A percentile compares a stretch with the other conserved stretches of the same genome.
Conservation (phyloP, 2,113 vertebrate genomes). For the Paracanthobrama guichenoti region DNA sequence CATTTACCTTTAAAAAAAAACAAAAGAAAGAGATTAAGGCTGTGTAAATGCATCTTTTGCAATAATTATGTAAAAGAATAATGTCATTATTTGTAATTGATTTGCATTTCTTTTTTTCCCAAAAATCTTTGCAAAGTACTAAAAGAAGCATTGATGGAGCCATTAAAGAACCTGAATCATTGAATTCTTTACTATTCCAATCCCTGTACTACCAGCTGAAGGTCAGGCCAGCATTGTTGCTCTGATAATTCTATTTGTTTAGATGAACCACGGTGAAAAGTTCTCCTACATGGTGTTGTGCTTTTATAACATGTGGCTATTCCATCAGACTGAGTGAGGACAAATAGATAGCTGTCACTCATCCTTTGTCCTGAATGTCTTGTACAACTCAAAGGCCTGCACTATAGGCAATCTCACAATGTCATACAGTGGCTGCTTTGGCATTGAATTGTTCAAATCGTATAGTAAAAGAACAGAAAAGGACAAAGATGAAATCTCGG, state of each 20-base stretch:
- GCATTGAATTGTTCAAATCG: constrained; percentile 44
- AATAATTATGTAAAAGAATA: background rate
- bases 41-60: background rate
- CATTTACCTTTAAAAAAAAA: background rate
- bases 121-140: background rate
- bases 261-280: background rate
- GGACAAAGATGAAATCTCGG: constrained; percentile 42
- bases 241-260: constrained; percentile 26
- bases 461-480: constrained; percentile 36
- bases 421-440: constrained; percentile 38
- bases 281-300: constrained; percentile 29
- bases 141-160: background rate
- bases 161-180: background rate
- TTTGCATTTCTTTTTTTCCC: background rate
- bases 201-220: constrained; percentile 40
- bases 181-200: background rate
- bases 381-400: constrained; percentile 15
- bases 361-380: constrained; percentile 27
- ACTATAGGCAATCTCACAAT: constrained; percentile 36
- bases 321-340: constrained; percentile 19
- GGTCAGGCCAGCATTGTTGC: constrained; percentile 36
- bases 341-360: constrained; percentile 42
- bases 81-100: background rate
- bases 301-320: constrained; percentile 27
- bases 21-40: background rate